phyloP scores from a whole-genome alignment of 2,797 vertebrate genomes.

The Tachyglossus aculeatus region DNA sequence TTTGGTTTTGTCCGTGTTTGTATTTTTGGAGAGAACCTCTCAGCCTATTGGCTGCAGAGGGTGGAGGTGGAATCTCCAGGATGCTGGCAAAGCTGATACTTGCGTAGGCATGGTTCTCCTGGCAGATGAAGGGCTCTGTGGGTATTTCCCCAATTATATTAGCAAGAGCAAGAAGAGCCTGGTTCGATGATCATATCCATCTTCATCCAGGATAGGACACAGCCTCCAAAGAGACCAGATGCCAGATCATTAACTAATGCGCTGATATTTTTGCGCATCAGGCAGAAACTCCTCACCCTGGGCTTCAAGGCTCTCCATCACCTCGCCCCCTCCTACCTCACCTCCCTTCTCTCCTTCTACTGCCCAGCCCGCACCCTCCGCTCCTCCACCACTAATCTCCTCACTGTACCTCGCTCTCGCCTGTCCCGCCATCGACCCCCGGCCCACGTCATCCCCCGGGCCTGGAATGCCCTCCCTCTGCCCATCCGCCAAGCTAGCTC shows the following conservation, averaged over 20 bases:
- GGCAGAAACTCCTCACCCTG: no score
- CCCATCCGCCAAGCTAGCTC: no score
- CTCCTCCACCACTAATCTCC: no score
- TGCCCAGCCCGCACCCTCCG: no score
- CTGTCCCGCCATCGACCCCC: no score
- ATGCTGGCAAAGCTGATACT: constrained; percentile 53
- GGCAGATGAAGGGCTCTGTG: not conserved
- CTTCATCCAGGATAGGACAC: not conserved
- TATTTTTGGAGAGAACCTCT: constrained; percentile 48
- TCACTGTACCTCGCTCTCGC: no score
- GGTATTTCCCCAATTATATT: constrained; percentile 1
- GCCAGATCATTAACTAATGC: not conserved
- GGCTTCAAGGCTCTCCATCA: no score
- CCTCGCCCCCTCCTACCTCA: no score
- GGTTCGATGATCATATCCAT: not conserved
- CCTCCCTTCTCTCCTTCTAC: no score
- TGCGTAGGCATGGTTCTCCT: constrained; percentile 31
- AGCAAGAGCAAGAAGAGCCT: not conserved
- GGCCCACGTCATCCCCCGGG: no score
- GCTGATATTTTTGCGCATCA: no score
- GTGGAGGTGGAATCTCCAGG: constrained; percentile 45
- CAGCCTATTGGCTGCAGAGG: constrained; percentile 39
- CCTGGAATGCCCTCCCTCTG: no score
- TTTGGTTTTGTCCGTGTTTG: constrained; percentile 62
- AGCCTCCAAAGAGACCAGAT: not conserved